phyloP scores from a whole-genome alignment of 1,140 invertebrate genomes.

The Plectus sambesii region DNA sequence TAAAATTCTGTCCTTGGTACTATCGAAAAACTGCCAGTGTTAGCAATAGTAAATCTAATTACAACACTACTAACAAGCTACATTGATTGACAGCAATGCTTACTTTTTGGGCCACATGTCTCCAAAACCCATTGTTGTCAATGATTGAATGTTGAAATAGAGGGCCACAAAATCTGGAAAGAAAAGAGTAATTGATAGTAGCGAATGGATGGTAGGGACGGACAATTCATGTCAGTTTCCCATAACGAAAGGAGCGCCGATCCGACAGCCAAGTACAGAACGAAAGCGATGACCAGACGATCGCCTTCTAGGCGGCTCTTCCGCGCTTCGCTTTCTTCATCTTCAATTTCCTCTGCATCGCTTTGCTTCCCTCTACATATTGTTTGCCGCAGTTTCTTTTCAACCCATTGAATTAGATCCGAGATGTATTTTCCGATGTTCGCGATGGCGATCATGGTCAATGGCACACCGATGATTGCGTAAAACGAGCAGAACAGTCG shows the following conservation, averaged over 20 bases:
- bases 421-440: constrained; percentile 30
- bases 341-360: constrained; percentile 16
- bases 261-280: constrained; percentile 28
- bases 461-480: constrained; percentile 37
- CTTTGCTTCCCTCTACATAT: constrained; percentile 7
- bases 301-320: constrained; percentile 5
- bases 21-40: too few relatives aligned
- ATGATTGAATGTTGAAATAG: too few relatives aligned
- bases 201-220: too few relatives aligned
- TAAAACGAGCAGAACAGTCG: constrained; percentile 36
- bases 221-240: constrained; percentile 40
- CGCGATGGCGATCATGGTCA: constrained; percentile 33
- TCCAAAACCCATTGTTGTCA: too few relatives aligned
- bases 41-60: too few relatives aligned
- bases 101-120: too few relatives aligned
- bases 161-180: too few relatives aligned
- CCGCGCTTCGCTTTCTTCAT: constrained; percentile 11
- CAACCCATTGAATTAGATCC: constrained; percentile 1
- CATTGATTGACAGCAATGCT: too few relatives aligned
- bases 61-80: too few relatives aligned
- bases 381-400: constrained; percentile 6
- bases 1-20: too few relatives aligned
- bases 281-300: constrained; percentile 26
- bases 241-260: constrained; percentile 27
- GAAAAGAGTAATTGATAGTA: too few relatives aligned